phyloP scores from a whole-genome alignment of 2,113 vertebrate genomes.

The Leptobrachium ailaonicum region DNA sequence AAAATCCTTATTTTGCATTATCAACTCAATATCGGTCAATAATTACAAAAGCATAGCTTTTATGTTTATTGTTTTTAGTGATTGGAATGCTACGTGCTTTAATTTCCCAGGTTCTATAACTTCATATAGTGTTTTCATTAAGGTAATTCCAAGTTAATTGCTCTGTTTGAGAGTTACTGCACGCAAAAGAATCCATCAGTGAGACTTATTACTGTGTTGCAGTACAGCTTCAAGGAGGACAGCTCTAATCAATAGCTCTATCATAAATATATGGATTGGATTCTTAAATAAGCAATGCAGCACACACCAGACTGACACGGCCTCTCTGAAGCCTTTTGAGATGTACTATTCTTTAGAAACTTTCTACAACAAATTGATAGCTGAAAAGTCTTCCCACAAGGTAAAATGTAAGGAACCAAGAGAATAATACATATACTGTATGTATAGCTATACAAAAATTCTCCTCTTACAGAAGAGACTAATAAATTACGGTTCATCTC shows the following conservation, averaged over 20 bases:
- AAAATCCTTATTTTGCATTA: too few species aligned
- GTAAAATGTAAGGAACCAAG: too few species aligned
- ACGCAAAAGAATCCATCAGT: not conserved
- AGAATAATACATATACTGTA: too few species aligned
- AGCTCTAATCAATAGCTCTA: not conserved
- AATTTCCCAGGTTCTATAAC: not conserved
- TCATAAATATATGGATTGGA: conserved; percentile 14
- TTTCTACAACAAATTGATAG: too few species aligned
- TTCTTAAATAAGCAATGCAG: conserved; percentile 21
- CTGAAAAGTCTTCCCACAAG: too few species aligned
- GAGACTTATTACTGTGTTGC: not conserved
- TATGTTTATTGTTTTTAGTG: too few species aligned
- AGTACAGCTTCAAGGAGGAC: not conserved
- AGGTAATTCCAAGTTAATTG: not conserved
- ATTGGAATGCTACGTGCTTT: not conserved
- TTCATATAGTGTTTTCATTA: not conserved
- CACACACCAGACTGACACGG: not conserved
- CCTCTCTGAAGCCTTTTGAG: not conserved
- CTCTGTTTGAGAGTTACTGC: not conserved
- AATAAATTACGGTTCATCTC: too few species aligned
- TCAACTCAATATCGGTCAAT: too few species aligned
- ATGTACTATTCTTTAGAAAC: not conserved
- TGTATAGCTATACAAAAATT: too few species aligned
- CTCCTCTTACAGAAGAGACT: too few species aligned
- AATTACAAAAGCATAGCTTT: too few species aligned